Evolutionary conservation across 1,140 invertebrate genomes (phyloP).

Genomic region (Drosophila nigrodunni): DNA sequence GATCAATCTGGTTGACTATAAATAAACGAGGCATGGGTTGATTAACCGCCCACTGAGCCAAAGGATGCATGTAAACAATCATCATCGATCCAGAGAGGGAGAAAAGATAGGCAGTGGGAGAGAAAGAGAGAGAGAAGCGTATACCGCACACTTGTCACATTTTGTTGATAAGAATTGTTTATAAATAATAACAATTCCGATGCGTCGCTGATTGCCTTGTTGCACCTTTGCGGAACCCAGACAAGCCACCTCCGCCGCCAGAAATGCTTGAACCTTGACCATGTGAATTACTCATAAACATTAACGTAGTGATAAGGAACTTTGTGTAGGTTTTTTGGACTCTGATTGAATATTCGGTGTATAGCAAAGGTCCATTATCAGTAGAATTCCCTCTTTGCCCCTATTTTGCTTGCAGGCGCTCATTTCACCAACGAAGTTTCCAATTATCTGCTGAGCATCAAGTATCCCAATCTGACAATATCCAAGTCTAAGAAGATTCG

Average conservation of each 20-base stretch:
- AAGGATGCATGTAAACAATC: conserved; percentile 49
- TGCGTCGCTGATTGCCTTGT: conserved; percentile 64
- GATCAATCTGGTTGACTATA: conserved; percentile 65
- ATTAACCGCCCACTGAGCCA: conserved; percentile 66
- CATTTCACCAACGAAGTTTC: conserved; percentile 75
- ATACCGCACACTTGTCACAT: conserved; percentile 7
- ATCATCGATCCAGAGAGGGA: background rate
- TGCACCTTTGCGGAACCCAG: conserved; percentile 75
- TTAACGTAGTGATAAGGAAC: conserved; percentile 56
- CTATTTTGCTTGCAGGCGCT: conserved; percentile 53
- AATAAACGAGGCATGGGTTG: conserved; percentile 70
- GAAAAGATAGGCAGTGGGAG: background rate
- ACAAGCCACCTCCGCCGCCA: conserved; percentile 45
- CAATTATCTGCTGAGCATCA: conserved; percentile 85
- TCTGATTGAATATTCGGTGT: conserved; percentile 5
- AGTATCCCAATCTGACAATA: conserved; percentile 87
- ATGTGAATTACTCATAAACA: conserved; percentile 78
- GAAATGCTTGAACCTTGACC: conserved; percentile 67
- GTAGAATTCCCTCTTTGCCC: background rate
- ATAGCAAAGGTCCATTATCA: conserved; percentile 3
- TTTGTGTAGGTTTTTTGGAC: conserved; percentile 33
- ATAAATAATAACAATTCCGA: conserved; percentile 62
- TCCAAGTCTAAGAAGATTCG: conserved; percentile 88
- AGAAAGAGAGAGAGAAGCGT: background rate
- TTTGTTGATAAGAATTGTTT: conserved; percentile 68